phyloP scores from a whole-genome alignment of 2,888 invertebrate species.

The Epistrophe eligans region DNA sequence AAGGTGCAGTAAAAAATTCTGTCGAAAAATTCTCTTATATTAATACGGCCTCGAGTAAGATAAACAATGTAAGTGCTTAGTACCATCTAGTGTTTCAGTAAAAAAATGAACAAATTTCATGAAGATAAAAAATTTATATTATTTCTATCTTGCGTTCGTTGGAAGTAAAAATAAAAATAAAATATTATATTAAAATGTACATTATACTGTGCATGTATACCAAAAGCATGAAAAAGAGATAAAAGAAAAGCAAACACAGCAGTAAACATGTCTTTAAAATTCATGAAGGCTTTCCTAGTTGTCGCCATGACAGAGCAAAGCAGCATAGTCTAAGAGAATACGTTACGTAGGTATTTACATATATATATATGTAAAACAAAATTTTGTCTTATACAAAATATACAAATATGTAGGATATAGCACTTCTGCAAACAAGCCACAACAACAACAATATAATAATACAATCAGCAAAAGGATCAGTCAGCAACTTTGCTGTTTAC shows the following conservation, averaged over 20 bases:
- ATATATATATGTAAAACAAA: not conserved
- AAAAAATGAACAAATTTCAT: slow-evolving; percentile 9
- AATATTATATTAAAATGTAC: slow-evolving; percentile 20
- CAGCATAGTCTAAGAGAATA: not conserved
- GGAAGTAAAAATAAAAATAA: slow-evolving; percentile 15
- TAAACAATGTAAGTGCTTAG: not conserved
- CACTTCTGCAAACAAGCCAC: slow-evolving; percentile 34
- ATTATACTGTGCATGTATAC: not conserved
- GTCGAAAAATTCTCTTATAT: too few species aligned
- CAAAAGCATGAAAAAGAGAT: slow-evolving; percentile 11
- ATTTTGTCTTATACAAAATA: not conserved
- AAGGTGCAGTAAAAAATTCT: not conserved
- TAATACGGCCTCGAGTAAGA: not conserved
- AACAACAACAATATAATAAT: slow-evolving; percentile 68
- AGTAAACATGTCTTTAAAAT: slow-evolving; percentile 54
- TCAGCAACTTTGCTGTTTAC: slow-evolving; percentile 39
- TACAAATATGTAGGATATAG: not conserved
- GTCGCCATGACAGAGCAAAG: slow-evolving; percentile 42
- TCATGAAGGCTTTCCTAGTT: slow-evolving; percentile 45
- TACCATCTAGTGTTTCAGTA: too few species aligned
- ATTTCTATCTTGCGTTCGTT: not conserved
- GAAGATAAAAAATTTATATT: not conserved
- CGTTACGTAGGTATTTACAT: not conserved
- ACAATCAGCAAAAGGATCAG: slow-evolving; percentile 62
- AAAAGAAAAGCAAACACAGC: slow-evolving; percentile 40